These are phyloP conservation scores for Mus musculus DNA, from an alignment of 2,113 vertebrate genomes.

Conservation along the genomic window DNA sequence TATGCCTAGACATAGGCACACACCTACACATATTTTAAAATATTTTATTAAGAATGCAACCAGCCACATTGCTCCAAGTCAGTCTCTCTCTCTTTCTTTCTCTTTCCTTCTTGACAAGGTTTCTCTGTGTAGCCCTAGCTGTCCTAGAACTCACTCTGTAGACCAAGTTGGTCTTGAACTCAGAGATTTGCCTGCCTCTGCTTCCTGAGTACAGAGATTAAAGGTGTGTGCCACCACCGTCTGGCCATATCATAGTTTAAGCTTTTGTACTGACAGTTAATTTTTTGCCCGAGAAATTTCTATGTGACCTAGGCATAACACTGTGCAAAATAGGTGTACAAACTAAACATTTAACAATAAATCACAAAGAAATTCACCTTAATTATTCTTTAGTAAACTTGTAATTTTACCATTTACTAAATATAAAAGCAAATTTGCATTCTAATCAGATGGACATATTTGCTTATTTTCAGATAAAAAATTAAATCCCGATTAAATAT, in stretches of 20 bases:
- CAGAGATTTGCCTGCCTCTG: neutral
- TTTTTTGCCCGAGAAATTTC: neutral
- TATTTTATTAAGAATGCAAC: neutral
- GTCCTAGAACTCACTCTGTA: neutral
- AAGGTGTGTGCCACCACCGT: neutral
- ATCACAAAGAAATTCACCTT: neutral
- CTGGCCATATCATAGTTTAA: neutral
- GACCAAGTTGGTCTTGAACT: neutral
- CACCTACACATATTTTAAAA: neutral
- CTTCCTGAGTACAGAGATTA: neutral
- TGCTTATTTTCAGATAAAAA: neutral
- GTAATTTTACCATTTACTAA: neutral
- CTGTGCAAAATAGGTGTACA: neutral
- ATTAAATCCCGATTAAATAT: neutral
- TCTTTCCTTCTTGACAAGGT: neutral
- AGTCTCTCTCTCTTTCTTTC: rapidly evolving
- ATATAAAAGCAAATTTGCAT: neutral
- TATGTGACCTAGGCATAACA: neutral
- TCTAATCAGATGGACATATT: neutral
- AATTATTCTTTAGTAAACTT: neutral
- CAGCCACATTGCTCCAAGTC: neutral
- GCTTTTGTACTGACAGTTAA: neutral
- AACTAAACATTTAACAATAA: neutral
- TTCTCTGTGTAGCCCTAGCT: neutral
- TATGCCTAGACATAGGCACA: neutral